Evolutionary conservation across 2,113 vertebrate genomes (phyloP), one percentile per base, ranked within the genome.

Genomic region (Abramis brama): DNA sequence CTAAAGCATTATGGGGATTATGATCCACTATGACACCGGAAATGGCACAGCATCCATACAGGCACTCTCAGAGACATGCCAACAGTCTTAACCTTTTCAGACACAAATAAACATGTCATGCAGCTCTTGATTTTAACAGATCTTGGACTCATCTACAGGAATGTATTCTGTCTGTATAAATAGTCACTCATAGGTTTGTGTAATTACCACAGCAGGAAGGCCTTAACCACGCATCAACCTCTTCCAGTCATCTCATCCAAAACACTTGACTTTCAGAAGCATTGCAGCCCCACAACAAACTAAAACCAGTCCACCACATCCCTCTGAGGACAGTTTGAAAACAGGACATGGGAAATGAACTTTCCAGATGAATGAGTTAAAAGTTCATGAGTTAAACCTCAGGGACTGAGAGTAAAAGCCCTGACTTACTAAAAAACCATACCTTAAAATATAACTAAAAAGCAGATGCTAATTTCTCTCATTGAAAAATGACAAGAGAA

Each of bases 341-440:
- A 62, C 60, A 82, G 78, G 30, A 85, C 82, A 78, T 52, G 59
- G 82, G 88, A 89, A 89, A 85, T 68, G 4, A 73, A 59, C 47
- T 62, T 89, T 85, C 68, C 82, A 85, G 70, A 66, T 25, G 73
- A 68, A 30, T 57, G 71, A 80, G 59, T 79, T 59, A 52, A 39
- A 59, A 79, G 74, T 39, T 45, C 8, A 74, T 60, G 30, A 82
- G 64, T 77, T 50, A 75, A 81, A 74, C 74, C 85, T 25, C 64
- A 73, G 77, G 36, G 85, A 79, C 77, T 45, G 1, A 36, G 1
- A 27, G 50, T n/a, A 39, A 36, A 74, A 55, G 55, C 27, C 83
- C 36, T 57, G 30, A 50, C 27, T 59, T 81, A 64, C 66, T 19
- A 82, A 62, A 25, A 25, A 43, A 23, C 17, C 27, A 52, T 52